phyloP scores from a whole-genome alignment of 64 coral and sea anemone genomes.

The Actinia tenebrosa region DNA sequence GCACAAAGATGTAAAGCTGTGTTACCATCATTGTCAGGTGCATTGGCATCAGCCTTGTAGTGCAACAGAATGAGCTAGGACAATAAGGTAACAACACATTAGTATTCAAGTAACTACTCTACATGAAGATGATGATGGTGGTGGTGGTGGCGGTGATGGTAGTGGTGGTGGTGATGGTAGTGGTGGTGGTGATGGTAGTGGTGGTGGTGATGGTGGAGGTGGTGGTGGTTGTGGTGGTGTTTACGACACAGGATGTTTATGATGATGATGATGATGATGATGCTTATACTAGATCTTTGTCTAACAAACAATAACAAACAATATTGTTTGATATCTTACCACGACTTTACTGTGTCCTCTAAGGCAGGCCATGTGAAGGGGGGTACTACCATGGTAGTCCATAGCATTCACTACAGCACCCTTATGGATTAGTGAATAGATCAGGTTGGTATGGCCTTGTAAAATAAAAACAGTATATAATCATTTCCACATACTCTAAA shows the following conservation, averaged over 20 bases:
- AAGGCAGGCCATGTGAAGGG: slow-evolving; percentile 85
- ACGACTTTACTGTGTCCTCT: slow-evolving; percentile 76
- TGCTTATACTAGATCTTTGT: too few relatives aligned
- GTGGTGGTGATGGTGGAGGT: too few relatives aligned
- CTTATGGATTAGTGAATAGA: slow-evolving; percentile 74
- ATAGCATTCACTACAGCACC: slow-evolving; percentile 95
- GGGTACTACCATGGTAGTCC: slow-evolving; percentile 93
- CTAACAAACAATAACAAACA: too few relatives aligned
- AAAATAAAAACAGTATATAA: neutral
- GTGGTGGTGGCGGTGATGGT: too few relatives aligned
- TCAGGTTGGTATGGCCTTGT: slow-evolving; percentile 71
- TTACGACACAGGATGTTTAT: too few relatives aligned
- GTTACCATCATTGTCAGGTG: slow-evolving; percentile 94
- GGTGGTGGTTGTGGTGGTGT: too few relatives aligned
- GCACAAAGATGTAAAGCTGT: slow-evolving; percentile 81
- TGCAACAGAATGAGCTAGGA: slow-evolving; percentile 78
- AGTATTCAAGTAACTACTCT: neutral
- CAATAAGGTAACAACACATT: neutral
- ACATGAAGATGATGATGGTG: too few relatives aligned
- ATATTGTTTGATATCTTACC: slow-evolving; percentile 32
- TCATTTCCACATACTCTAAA: too few relatives aligned
- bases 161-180: too few relatives aligned
- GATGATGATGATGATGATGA: too few relatives aligned
- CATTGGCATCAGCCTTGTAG: slow-evolving; percentile 85
- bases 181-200: too few relatives aligned